Percentiles rank a stretch among this genome's conserved stretches.
Evolutionary conservation across 2,888 invertebrate species (phyloP).

Genomic region (Leucophora obtusa): DNA sequence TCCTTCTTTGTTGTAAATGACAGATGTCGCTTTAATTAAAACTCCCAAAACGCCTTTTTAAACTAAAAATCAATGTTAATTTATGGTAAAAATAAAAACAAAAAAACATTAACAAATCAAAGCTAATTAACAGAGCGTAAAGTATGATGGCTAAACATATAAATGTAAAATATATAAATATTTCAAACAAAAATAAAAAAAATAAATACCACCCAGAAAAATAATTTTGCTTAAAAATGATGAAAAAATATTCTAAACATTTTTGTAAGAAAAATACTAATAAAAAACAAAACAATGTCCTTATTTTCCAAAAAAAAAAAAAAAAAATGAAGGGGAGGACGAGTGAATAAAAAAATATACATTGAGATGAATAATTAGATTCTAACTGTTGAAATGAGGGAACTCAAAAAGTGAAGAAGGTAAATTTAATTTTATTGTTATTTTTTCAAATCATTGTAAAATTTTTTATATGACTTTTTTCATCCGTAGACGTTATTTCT

Average conservation of each 20-base stretch:
- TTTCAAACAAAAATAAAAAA: not conserved
- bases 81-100: constrained; percentile 38
- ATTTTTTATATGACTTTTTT: constrained; percentile 62
- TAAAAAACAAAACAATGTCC: constrained; percentile 43
- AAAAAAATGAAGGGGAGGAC: constrained; percentile 1
- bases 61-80: constrained; percentile 62
- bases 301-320: constrained; percentile 39
- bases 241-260: constrained; percentile 50
- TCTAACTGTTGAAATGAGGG: constrained; percentile 65
- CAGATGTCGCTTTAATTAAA: constrained; percentile 65
- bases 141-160: constrained; percentile 60
- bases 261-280: constrained; percentile 45
- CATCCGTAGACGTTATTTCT: constrained; percentile 57
- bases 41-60: constrained; percentile 61
- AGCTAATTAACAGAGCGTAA: constrained; percentile 67
- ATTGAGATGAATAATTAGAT: constrained; percentile 77
- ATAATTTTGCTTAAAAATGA: constrained; percentile 39
- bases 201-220: constrained; percentile 20
- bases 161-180: constrained; percentile 36
- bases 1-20: constrained; percentile 27
- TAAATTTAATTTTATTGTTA: constrained; percentile 76
- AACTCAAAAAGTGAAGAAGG: constrained; percentile 59
- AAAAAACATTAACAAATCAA: constrained; percentile 65
- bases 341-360: constrained; percentile 53
- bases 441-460: constrained; percentile 73